These are phyloP conservation scores for Rhopalosiphum padi DNA, from an alignment of 1,140 invertebrate species.

Conservation along the genomic window DNA sequence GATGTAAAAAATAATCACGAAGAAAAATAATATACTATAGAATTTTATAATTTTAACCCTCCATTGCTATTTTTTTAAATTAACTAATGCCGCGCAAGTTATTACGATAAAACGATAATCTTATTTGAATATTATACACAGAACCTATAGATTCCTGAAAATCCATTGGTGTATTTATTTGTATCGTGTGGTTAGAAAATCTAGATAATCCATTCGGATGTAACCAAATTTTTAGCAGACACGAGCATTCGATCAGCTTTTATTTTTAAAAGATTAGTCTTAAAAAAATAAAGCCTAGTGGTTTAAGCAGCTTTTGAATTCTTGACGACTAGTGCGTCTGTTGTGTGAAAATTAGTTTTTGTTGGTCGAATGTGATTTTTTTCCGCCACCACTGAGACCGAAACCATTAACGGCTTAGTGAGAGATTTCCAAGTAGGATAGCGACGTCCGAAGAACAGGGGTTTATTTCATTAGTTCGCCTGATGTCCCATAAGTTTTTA, in stretches of 20 bases:
- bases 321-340: conserved; percentile 9
- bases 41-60: not conserved
- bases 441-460: conserved; percentile 30
- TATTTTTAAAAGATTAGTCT: conserved; percentile 38
- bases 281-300: conserved; percentile 36
- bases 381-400: conserved; percentile 29
- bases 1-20: no score
- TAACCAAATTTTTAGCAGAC: not conserved
- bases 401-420: conserved; percentile 57
- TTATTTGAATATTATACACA: not conserved
- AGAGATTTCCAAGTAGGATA: conserved; percentile 43
- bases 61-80: not conserved
- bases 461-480: conserved; percentile 56
- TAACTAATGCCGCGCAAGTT: not conserved
- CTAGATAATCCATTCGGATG: not conserved
- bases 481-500: conserved; percentile 29
- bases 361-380: conserved; percentile 39
- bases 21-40: no score
- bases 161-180: not conserved
- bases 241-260: not conserved
- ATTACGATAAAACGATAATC: no score
- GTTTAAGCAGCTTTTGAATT: conserved; percentile 45
- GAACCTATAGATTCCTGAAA: not conserved
- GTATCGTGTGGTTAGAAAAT: not conserved
- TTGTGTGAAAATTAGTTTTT: conserved; percentile 51